phyloP scores from a whole-genome alignment of 2,888 invertebrate species.

The Elysia crispata region DNA sequence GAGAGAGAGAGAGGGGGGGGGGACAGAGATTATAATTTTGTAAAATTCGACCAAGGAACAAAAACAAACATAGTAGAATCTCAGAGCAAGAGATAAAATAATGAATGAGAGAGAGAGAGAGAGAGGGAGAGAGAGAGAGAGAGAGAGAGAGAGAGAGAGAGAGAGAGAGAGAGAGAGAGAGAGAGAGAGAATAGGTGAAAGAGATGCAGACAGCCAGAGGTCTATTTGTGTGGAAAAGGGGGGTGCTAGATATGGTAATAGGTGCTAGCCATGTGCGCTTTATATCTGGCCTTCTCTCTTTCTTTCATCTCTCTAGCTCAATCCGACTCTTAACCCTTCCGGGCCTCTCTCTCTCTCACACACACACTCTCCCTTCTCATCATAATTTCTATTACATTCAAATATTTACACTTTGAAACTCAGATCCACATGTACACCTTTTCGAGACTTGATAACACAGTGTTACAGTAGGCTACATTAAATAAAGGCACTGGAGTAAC shows the following conservation, averaged over 20 bases:
- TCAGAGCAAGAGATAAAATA: background rate
- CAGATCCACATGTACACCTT: no score
- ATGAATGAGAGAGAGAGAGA: slow-evolving; percentile 34
- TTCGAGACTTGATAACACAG: no score
- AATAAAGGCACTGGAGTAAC: no score
- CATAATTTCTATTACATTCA: no score
- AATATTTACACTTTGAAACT: no score
- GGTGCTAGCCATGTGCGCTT: no score
- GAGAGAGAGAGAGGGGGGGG: background rate
- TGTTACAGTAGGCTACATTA: no score
- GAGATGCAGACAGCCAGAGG: slow-evolving; percentile 29
- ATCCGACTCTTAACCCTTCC: no score
- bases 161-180: slow-evolving; percentile 36
- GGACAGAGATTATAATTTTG: no score
- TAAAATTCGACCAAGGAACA: background rate
- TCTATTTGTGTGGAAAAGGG: background rate
- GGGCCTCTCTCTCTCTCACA: no score
- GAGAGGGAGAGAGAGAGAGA: background rate
- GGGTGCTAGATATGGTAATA: slow-evolving; percentile 3
- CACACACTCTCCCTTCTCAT: background rate
- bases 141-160: slow-evolving; percentile 18
- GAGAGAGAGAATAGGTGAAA: slow-evolving; percentile 30
- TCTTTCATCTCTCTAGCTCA: no score
- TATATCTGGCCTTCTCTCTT: no score
- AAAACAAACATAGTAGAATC: background rate